Base-by-base conservation (phyloP, 2,797 vertebrate genomes). In the Zonotrichia albicollis region DNA sequence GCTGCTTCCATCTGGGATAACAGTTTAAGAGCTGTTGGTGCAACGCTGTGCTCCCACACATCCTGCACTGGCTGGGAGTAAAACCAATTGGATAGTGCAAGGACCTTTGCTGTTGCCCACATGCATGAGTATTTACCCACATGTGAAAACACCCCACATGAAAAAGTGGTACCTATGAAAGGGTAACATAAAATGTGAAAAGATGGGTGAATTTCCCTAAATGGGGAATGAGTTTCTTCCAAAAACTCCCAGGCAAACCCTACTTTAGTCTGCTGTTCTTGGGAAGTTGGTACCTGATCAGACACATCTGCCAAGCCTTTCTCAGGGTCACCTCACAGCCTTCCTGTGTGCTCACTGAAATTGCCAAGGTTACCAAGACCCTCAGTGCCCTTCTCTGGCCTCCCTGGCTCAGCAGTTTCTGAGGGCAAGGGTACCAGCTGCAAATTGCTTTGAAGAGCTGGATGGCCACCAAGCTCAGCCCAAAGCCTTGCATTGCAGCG, bases 371-470 rank as follows among this genome's bases (percentile, higher is more conserved):
- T 57, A 79, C 64, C 58, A 90, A 73, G 45, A 84, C 55, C 60
- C 45, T 72, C 58, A 70, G 64, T 3, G 3, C 58, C 36, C 29
- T 81, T 70, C 30, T 62, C 54, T 48, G 70, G 45, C 46, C 38
- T 84, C 23, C 64, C 22, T 2, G 0, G 29, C 50, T 91, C 71
- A 87, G 71, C 71, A 91, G 26, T 50, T 90, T 88, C 48, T 50
- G 27, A 82, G 42, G 67, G 38, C 8, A 5, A 90, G 46, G 50
- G 68, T 48, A 77, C 61, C 76, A 78, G 34, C 72, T 85, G 68
- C 60, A 95, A 95, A 86, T 74, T 83, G 14, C 68, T 87, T 89
- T 91, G 66, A 84, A 82, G 40, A 34, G 36, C 55, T 91, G 58
- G 71, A 79, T 62, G 91, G 36, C 27, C 88, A 94, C 34, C 66